A percentile compares a stretch with the other conserved stretches of the same genome.
These are phyloP conservation scores for Pristiophorus japonicus DNA, from an alignment of 2,113 vertebrate genomes.

Conservation along the genomic window DNA sequence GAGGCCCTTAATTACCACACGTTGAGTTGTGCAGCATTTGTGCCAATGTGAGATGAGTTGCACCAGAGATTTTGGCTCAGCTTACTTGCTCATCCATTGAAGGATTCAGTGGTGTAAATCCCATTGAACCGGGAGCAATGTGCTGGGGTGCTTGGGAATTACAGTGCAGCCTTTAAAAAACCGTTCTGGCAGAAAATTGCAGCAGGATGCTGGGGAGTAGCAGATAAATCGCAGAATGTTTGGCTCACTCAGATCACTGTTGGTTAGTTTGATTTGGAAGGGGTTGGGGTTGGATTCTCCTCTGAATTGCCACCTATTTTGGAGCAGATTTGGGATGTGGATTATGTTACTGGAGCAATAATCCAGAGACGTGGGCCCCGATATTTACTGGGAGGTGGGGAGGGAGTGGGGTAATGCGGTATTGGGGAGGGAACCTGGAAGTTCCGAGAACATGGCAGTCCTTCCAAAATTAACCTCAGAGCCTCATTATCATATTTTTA, in stretches of 20 bases:
- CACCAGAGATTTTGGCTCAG: neutral
- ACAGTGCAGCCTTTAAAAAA: neutral
- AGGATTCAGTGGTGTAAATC: neutral
- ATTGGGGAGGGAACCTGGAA: too few relatives aligned
- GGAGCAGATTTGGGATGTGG: neutral
- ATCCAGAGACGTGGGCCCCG: too few relatives aligned
- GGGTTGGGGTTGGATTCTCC: neutral
- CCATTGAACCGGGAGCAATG: neutral
- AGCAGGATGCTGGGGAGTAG: neutral
- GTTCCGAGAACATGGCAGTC: too few relatives aligned
- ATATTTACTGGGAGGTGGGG: too few relatives aligned
- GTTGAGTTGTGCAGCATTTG: neutral
- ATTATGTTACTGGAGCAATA: neutral
- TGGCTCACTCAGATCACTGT: neutral
- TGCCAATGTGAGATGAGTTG: neutral
- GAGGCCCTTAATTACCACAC: neutral
- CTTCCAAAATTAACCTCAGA: too few relatives aligned
- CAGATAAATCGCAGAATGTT: neutral
- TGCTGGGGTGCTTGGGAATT: neutral
- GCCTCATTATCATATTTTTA: too few relatives aligned
- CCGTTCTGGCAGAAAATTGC: neutral
- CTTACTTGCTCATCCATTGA: neutral
- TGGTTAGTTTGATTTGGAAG: neutral
- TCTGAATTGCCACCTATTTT: neutral
- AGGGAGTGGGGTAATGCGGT: too few relatives aligned